These are phyloP conservation scores for Palythoa heliodiscus DNA, from an alignment of 92 coral and sea anemone species.

Conservation along the genomic window DNA sequence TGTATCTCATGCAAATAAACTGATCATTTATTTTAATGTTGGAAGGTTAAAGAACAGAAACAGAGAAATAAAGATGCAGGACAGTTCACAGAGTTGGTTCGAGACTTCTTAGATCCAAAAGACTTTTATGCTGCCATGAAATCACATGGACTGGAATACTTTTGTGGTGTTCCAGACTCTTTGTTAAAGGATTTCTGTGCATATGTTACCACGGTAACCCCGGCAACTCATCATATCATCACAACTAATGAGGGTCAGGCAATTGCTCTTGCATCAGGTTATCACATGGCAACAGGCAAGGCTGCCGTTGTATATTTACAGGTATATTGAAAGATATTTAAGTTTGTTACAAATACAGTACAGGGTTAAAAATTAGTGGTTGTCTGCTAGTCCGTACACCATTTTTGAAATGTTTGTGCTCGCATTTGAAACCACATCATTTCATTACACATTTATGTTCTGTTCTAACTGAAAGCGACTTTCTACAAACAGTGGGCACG, in stretches of 20 bases:
- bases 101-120: conserved; percentile 95
- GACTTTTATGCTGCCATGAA: conserved; percentile 88
- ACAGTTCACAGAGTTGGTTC: conserved; percentile 94
- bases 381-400: too few relatives aligned
- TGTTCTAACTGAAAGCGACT: too few relatives aligned
- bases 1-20: too few relatives aligned
- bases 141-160: conserved; percentile 91
- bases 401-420: too few relatives aligned
- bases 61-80: conserved; percentile 91
- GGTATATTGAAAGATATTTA: conserved; percentile 43
- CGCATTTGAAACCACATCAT: too few relatives aligned
- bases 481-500: too few relatives aligned
- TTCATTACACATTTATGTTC: too few relatives aligned
- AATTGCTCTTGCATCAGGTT: conserved; percentile 91
- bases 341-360: neutral
- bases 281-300: conserved; percentile 97
- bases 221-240: conserved; percentile 80
- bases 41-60: conserved; percentile 88
- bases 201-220: conserved; percentile 85
- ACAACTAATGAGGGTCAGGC: conserved; percentile 96
- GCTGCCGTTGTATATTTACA: conserved; percentile 95
- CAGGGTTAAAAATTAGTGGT: too few relatives aligned
- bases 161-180: conserved; percentile 99
- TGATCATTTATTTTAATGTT: neutral
- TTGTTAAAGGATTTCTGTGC: conserved; percentile 97